A percentile compares a stretch with the other conserved stretches of the same genome.
Conservation (phyloP, 2,888 invertebrate genomes). For the Xestia c-nigrum region DNA sequence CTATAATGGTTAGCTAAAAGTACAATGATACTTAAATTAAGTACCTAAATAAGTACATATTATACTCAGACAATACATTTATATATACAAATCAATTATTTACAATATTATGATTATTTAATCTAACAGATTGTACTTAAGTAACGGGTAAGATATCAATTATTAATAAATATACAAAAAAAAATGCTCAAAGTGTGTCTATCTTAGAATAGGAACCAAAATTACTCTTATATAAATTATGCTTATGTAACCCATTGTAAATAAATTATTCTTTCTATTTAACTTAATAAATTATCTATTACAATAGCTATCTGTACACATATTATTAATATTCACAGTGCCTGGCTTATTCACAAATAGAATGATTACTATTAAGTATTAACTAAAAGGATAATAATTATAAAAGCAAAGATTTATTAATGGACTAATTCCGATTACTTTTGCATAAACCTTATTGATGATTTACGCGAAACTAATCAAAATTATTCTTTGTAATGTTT, state of each 20-base stretch:
- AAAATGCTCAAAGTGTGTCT: constrained; percentile 79
- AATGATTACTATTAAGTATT: constrained; percentile 41
- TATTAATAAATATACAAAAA: constrained; percentile 85
- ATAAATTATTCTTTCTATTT: constrained; percentile 83
- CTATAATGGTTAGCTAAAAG: constrained; percentile 61
- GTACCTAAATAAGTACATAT: constrained; percentile 71
- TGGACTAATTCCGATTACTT: background rate
- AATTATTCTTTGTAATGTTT: constrained; percentile 9
- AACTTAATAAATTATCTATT: constrained; percentile 81
- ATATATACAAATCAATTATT: constrained; percentile 64
- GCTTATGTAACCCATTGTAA: constrained; percentile 76
- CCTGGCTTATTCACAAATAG: constrained; percentile 63
- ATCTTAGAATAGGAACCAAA: constrained; percentile 90
- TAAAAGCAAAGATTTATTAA: constrained; percentile 48
- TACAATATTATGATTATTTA: constrained; percentile 64
- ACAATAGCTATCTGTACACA: constrained; percentile 85
- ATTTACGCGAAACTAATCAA: constrained; percentile 21
- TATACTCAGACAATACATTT: constrained; percentile 59
- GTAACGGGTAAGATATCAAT: constrained; percentile 70
- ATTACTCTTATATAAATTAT: constrained; percentile 76
- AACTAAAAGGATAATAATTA: constrained; percentile 47
- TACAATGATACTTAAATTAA: constrained; percentile 62
- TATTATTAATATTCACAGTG: constrained; percentile 76
- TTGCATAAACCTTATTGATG: too few relatives aligned
- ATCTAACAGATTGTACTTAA: constrained; percentile 73